Percentiles rank a stretch among this genome's conserved stretches.
Conservation (phyloP, 23 tunicate species). For the Trididemnum nubilum region DNA sequence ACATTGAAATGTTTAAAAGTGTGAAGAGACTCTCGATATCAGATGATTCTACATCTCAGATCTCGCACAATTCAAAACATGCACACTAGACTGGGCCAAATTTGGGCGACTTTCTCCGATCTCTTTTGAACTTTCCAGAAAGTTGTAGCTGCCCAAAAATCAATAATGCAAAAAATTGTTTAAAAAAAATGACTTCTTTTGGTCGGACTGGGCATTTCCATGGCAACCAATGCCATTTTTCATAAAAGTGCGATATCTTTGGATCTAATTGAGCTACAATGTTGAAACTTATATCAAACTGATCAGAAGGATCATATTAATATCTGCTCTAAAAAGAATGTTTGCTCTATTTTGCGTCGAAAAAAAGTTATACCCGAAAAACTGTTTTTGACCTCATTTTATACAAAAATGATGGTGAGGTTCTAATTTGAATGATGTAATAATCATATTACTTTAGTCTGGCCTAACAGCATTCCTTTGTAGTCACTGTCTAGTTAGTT, state of each 20-base stretch:
- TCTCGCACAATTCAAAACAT: too few species aligned
- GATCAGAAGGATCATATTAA: background rate
- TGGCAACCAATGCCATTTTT: constrained; percentile 1
- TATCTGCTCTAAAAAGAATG: background rate
- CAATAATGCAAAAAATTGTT: too few species aligned
- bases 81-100: constrained; percentile 37
- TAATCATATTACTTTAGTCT: background rate
- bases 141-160: too few species aligned
- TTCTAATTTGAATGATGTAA: background rate
- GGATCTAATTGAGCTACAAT: background rate
- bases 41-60: too few species aligned
- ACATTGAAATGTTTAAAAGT: too few species aligned
- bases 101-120: background rate
- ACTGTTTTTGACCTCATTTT: background rate
- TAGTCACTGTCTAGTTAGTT: too few species aligned
- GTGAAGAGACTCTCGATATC: too few species aligned
- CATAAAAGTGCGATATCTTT: background rate
- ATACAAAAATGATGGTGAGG: background rate
- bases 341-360: too few species aligned
- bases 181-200: constrained; percentile 7
- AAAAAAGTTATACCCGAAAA: background rate
- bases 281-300: background rate
- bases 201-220: constrained; percentile 7
- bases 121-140: too few species aligned
- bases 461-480: too few species aligned